A percentile compares a stretch with the other conserved stretches of the same genome.
phyloP scores from a whole-genome alignment of 64 coral and sea anemone genomes.

The Actinia tenebrosa region DNA sequence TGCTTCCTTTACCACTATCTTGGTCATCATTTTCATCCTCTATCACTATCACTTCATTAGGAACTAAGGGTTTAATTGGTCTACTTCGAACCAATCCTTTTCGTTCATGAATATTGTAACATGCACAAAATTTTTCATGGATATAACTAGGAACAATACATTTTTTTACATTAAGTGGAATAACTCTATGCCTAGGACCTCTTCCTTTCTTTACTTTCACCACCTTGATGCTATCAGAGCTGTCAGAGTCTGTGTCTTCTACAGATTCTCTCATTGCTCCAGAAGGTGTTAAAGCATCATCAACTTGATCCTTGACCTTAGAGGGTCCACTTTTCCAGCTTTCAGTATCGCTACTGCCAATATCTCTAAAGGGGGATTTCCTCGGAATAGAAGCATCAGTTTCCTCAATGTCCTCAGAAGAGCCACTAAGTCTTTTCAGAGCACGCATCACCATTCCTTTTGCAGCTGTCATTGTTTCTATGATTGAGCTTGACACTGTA shows the following conservation, averaged over 20 bases:
- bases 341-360: neutral
- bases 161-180: neutral
- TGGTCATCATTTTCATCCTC: constrained; percentile 6
- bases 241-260: constrained; percentile 2
- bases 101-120: neutral
- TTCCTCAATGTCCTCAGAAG: neutral
- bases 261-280: neutral
- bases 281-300: neutral
- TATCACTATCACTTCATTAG: neutral
- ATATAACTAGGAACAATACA: neutral
- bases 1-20: constrained; percentile 9
- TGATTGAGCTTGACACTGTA: neutral
- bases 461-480: neutral
- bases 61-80: neutral
- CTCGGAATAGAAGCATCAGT: neutral
- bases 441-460: neutral
- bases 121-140: neutral
- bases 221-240: neutral
- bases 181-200: neutral
- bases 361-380: neutral
- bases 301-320: neutral
- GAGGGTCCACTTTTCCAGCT: neutral
- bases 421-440: neutral
- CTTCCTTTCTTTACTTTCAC: neutral
- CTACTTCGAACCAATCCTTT: neutral